Evolutionary conservation across 2,797 vertebrate genomes (phyloP), one percentile per base, ranked within the genome.

Genomic region (Gymnothorax javanicus): DNA sequence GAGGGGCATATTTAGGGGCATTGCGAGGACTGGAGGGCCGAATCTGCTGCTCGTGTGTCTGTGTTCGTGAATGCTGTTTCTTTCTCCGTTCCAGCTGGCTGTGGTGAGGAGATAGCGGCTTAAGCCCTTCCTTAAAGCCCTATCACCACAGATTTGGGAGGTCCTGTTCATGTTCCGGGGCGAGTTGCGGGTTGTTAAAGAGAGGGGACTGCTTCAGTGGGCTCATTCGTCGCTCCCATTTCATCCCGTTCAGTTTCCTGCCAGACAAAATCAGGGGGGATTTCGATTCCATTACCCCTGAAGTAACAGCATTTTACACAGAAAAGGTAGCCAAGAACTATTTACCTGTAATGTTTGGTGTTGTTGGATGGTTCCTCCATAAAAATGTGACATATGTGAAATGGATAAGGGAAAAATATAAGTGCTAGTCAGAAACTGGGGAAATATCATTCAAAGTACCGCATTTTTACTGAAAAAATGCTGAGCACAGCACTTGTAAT

Each of bases 221-320:
- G 25, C 69, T 71, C 27, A 71, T 71, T 71, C 52, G 25, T 71
- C 17, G 15, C 20, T 43, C 33, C 52, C 73, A 52, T 79, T 54
- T 54, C 7, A 4, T 62, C 54, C 64, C n/a, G 56, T 17, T 67
- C 93, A 99, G 98, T 89, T 99, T 98, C 93, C 94, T 98, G 84
- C 98, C 98, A 25, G 97, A 99, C 95, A 99, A 97, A 95, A 98
- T 99, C 96, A 99, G 93, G 86, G 98, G 98, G 91, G 98, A 99
- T 95, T 99, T 99, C 94, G 98, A 99, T 95, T 99, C 98, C 90
- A 97, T 99, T 94, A 95, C 92, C 59, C 94, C 95, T 43, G 96
- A 97, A 93, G 97, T 99, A 91, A 97, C 94, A 94, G 95, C 95
- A 52, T 98, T 97, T 95, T 99, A 98, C 93, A 89, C 93, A 85